Percentiles rank a stretch among this genome's conserved stretches.
Conservation (phyloP, 2,888 invertebrate species). For the Lymantria monacha region DNA sequence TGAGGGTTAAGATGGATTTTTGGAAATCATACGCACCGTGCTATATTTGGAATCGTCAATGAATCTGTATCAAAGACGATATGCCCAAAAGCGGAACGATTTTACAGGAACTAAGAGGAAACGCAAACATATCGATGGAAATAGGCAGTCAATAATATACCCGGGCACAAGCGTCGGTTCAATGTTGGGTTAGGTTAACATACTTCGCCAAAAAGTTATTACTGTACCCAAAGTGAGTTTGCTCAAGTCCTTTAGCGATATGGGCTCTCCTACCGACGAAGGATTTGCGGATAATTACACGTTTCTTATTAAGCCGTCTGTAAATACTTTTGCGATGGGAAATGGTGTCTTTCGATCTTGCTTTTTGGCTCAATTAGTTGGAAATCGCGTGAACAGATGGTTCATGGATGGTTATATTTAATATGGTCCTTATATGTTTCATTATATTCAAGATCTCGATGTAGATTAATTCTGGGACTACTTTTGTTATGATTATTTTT, state of each 20-base stretch:
- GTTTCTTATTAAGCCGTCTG: conserved; percentile 64
- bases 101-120: conserved; percentile 36
- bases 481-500: too few relatives aligned
- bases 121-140: conserved; percentile 31
- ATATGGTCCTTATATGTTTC: too few relatives aligned
- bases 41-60: too few relatives aligned
- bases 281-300: conserved; percentile 67
- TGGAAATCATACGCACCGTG: too few relatives aligned
- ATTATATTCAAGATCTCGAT: too few relatives aligned
- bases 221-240: conserved; percentile 52
- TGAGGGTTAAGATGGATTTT: too few relatives aligned
- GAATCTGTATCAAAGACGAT: too few relatives aligned
- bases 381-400: too few relatives aligned
- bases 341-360: conserved; percentile 38
- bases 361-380: conserved; percentile 35
- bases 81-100: conserved; percentile 24
- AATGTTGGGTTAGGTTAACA: conserved; percentile 40
- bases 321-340: conserved; percentile 55
- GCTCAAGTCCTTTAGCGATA: conserved; percentile 59
- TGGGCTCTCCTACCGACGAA: conserved; percentile 38
- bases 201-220: conserved; percentile 43
- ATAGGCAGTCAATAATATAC: conserved; percentile 32
- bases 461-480: too few relatives aligned
- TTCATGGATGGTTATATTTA: too few relatives aligned
- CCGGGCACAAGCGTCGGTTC: conserved; percentile 24